Percentiles rank a stretch among this genome's conserved stretches.
These are phyloP conservation scores for Tetrax tetrax DNA, from an alignment of 2,113 vertebrate species.

Conservation along the genomic window DNA sequence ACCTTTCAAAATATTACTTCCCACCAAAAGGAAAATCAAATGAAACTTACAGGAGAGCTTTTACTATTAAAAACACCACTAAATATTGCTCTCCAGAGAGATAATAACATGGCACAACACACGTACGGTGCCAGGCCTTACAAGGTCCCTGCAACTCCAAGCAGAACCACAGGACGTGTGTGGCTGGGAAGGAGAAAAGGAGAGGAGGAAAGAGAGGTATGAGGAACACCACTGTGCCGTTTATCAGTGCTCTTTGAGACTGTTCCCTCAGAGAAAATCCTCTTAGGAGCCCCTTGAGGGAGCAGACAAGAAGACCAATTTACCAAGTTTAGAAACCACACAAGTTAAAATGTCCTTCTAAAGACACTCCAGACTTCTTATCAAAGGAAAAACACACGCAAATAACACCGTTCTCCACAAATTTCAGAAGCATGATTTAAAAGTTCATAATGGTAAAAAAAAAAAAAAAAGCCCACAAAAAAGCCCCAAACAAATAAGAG, in stretches of 20 bases:
- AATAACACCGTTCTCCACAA: neutral
- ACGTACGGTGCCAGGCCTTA: rapidly evolving
- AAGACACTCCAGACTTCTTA: neutral
- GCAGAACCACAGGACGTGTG: rapidly evolving
- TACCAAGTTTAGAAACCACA: neutral
- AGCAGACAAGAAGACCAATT: neutral
- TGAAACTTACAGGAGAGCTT: neutral
- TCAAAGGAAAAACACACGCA: rapidly evolving
- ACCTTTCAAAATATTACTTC: neutral
- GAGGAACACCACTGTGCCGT: neutral
- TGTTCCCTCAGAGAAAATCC: neutral
- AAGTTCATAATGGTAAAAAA: neutral
- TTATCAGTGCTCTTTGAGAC: rapidly evolving
- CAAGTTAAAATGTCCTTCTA: neutral
- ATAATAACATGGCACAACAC: too few species aligned
- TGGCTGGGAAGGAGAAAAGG: neutral
- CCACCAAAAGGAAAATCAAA: neutral
- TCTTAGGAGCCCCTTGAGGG: neutral
- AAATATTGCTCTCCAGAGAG: neutral
- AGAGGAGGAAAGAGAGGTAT: neutral
- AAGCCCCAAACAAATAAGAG: neutral
- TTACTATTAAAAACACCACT: neutral
- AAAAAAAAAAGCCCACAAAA: too few species aligned
- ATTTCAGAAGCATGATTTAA: neutral
- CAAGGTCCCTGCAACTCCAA: neutral